These are phyloP conservation scores for Pentamera pediparva DNA, from an alignment of 53 echinoderm and acorn worm genomes.

Conservation along the genomic window DNA sequence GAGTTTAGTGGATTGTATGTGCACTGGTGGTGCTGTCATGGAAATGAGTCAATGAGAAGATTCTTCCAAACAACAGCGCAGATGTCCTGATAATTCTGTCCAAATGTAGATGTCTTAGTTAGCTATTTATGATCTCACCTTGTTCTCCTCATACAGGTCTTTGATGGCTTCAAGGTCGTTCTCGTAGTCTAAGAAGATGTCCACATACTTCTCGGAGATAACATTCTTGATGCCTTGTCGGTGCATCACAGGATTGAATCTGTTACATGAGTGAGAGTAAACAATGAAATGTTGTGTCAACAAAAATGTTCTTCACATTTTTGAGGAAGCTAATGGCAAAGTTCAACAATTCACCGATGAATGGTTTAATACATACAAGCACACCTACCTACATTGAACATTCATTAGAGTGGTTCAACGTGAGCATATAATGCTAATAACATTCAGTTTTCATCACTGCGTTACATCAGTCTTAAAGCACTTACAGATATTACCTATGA, in stretches of 20 bases:
- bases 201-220: slow-evolving; percentile 90
- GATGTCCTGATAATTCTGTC: neutral
- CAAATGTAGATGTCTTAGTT: neutral
- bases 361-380: too few species aligned
- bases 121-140: slow-evolving; percentile 41
- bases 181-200: slow-evolving; percentile 88
- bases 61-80: neutral
- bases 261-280: slow-evolving; percentile 23
- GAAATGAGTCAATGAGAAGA: neutral
- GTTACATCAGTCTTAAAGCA: too few species aligned
- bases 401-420: too few species aligned
- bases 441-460: too few species aligned
- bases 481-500: too few species aligned
- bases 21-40: too few species aligned
- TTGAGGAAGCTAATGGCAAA: too few species aligned
- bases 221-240: slow-evolving; percentile 82
- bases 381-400: too few species aligned
- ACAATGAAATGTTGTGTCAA: neutral
- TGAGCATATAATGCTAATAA: too few species aligned
- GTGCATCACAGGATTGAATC: slow-evolving; percentile 83
- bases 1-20: too few species aligned
- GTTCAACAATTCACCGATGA: too few species aligned
- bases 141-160: slow-evolving; percentile 86
- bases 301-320: too few species aligned
- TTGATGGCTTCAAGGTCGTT: slow-evolving; percentile 85